Percentiles rank a stretch among this genome's conserved stretches.
These are phyloP conservation scores for Ditylenchus weischeri DNA, from an alignment of 2,888 invertebrate genomes.

Conservation along the genomic window DNA sequence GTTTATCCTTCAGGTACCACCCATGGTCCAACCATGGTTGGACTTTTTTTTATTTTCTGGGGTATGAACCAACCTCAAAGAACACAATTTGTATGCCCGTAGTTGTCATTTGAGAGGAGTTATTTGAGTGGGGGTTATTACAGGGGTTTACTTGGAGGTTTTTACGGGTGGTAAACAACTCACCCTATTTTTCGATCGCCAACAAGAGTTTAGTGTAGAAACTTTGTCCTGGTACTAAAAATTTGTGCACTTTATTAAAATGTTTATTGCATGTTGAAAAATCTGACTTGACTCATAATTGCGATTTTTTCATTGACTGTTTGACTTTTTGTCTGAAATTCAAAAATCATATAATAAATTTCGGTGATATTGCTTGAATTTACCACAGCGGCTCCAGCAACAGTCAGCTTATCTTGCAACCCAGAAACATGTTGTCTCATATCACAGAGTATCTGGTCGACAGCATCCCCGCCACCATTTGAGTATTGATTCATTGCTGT, in stretches of 20 bases:
- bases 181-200: slow-evolving; percentile 28
- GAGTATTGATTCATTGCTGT: no score
- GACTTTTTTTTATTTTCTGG: no score
- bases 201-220: slow-evolving; percentile 24
- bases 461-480: slow-evolving; percentile 1
- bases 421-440: slow-evolving; percentile 24
- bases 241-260: not conserved
- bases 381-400: slow-evolving; percentile 21
- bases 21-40: no score
- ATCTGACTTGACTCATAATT: slow-evolving; percentile 29
- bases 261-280: not conserved
- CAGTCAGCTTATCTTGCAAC: slow-evolving; percentile 24
- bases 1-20: no score
- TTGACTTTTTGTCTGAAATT: slow-evolving; percentile 23
- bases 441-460: slow-evolving; percentile 22
- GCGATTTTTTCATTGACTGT: slow-evolving; percentile 29
- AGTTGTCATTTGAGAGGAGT: no score
- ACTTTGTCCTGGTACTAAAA: slow-evolving; percentile 35
- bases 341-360: no score
- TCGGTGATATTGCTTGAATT: no score
- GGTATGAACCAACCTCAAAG: no score
- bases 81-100: no score
- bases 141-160: no score
- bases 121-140: no score
- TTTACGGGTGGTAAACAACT: no score